These are phyloP conservation scores for Marisa cornuarietis DNA, from an alignment of 1,140 invertebrate species.

Conservation along the genomic window DNA sequence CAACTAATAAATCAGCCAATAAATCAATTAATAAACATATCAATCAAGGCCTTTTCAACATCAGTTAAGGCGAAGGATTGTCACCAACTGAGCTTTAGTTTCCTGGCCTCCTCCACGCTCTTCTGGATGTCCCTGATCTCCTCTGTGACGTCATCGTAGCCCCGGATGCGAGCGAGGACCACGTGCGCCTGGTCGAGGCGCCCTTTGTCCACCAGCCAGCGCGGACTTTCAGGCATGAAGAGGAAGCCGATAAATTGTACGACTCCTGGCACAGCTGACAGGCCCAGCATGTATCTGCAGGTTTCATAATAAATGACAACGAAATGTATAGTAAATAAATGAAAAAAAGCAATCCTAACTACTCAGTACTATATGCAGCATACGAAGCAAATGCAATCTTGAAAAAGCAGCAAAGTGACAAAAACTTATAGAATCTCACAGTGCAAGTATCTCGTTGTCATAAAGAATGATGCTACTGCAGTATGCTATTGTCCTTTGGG, in stretches of 20 bases:
- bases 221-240: slow-evolving; percentile 60
- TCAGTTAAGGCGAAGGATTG: too few species aligned
- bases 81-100: slow-evolving; percentile 14
- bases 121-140: slow-evolving; percentile 47
- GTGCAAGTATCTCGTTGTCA: too few species aligned
- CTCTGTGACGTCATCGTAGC: slow-evolving; percentile 39
- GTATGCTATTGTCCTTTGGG: too few species aligned
- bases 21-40: too few species aligned
- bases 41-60: too few species aligned
- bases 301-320: background rate
- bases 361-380: too few species aligned
- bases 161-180: slow-evolving; percentile 64
- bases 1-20: too few species aligned
- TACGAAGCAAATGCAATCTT: too few species aligned
- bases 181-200: slow-evolving; percentile 59
- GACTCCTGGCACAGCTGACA: slow-evolving; percentile 54
- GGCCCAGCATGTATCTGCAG: slow-evolving; percentile 60
- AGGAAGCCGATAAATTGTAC: slow-evolving; percentile 60
- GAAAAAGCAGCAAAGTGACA: too few species aligned
- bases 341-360: too few species aligned
- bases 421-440: too few species aligned
- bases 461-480: too few species aligned
- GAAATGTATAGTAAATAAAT: background rate
- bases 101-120: slow-evolving; percentile 40
- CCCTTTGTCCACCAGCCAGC: slow-evolving; percentile 63